These are phyloP conservation scores for Gobio occitaniae DNA, from an alignment of 2,797 vertebrate species.

Conservation along the genomic window DNA sequence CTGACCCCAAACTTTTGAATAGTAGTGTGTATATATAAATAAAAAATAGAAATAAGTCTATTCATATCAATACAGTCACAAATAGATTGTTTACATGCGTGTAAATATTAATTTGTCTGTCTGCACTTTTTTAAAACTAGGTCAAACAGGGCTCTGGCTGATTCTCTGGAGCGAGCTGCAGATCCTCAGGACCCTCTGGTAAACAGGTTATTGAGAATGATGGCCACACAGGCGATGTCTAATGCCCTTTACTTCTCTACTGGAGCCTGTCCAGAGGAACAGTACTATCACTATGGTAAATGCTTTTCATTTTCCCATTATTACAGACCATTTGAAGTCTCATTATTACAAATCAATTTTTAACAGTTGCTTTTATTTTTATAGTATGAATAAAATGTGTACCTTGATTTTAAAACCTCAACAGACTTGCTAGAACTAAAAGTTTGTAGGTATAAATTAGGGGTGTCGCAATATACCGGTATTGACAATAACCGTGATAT, in stretches of 20 bases:
- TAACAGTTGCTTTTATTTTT: background rate
- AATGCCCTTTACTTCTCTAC: conserved; percentile 94
- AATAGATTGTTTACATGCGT: background rate
- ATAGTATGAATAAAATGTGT: background rate
- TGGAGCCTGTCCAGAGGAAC: conserved; percentile 80
- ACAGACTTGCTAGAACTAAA: background rate
- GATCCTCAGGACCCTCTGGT: conserved; percentile 88
- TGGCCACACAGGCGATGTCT: conserved; percentile 96
- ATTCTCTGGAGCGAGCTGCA: conserved; percentile 88
- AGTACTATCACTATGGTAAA: conserved; percentile 93
- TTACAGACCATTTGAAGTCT: background rate
- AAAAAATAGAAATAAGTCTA: background rate
- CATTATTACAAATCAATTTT: background rate
- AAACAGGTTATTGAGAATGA: conserved; percentile 87
- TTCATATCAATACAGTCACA: background rate
- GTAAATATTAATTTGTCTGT: background rate
- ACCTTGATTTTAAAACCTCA: background rate
- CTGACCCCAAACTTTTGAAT: background rate
- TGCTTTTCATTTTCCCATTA: background rate
- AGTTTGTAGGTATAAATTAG: background rate
- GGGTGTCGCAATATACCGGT: too few species aligned
- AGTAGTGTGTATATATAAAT: background rate
- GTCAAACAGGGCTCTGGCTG: conserved; percentile 91
- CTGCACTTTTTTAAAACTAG: conserved; percentile 69
- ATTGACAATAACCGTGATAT: too few species aligned